A percentile compares a stretch with the other conserved stretches of the same genome.
Conservation (phyloP, 1,140 invertebrate species). For the Caenorhabditis inopinata region DNA sequence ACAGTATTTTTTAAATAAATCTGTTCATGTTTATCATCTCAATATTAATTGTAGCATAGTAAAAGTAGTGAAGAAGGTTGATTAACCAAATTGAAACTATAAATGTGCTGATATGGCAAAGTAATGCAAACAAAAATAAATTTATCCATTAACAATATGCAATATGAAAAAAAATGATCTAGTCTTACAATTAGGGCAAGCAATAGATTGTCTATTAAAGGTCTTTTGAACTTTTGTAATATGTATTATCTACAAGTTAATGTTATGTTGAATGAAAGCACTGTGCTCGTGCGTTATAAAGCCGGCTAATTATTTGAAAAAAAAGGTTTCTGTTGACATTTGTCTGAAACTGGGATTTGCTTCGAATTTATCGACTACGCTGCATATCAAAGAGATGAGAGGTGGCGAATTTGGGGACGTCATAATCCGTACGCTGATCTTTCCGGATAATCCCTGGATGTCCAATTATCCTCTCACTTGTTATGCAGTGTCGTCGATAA, state of each 20-base stretch:
- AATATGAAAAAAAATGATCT: not conserved
- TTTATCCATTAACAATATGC: not conserved
- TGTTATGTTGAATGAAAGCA: not conserved
- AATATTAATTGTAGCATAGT: not conserved
- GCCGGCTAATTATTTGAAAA: not conserved
- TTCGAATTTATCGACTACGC: not conserved
- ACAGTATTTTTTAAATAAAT: not conserved
- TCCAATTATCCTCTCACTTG: not conserved
- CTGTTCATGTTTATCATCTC: not conserved
- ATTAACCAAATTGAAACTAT: no score
- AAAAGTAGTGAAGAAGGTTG: no score
- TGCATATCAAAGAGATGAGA: not conserved
- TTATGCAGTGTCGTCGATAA: conserved; percentile 1
- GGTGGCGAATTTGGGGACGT: conserved; percentile 11
- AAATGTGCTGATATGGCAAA: not conserved
- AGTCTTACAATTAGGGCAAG: not conserved
- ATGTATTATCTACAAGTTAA: not conserved
- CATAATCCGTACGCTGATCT: conserved; percentile 28
- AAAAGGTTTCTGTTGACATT: not conserved
- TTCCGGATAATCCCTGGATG: not conserved
- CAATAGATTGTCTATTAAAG: no score
- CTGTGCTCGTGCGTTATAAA: not conserved
- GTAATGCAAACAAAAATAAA: not conserved
- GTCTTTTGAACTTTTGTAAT: not conserved
- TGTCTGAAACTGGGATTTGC: not conserved